Percentiles rank a stretch among this genome's conserved stretches.
These are phyloP conservation scores for Oostethus manadensis DNA, from an alignment of 2,113 vertebrate species.

Conservation along the genomic window DNA sequence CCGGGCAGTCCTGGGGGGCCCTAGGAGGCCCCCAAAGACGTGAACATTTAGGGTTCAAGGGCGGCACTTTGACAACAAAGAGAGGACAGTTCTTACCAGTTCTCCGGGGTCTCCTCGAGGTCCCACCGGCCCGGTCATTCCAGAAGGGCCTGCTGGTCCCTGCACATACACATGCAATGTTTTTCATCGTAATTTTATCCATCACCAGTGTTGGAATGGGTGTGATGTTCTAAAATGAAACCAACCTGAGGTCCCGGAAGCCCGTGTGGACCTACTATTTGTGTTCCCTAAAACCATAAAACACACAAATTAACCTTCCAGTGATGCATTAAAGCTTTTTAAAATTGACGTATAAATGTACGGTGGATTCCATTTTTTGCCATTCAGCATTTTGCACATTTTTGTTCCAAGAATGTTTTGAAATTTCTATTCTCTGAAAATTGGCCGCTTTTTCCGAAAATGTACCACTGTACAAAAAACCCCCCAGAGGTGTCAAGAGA, in stretches of 20 bases:
- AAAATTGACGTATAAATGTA: too few species aligned
- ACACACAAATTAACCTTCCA: not conserved
- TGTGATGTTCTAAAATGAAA: constrained; percentile 6
- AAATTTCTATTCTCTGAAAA: too few species aligned
- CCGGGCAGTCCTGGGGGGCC: constrained; percentile 84
- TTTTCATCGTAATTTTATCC: too few species aligned
- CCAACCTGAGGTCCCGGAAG: constrained; percentile 83
- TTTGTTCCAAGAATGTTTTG: too few species aligned
- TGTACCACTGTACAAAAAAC: too few species aligned
- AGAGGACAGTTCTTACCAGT: constrained; percentile 71
- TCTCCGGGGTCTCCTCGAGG: constrained; percentile 88
- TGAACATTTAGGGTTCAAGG: not conserved
- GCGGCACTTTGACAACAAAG: not conserved
- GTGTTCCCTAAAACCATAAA: constrained; percentile 77
- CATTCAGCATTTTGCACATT: too few species aligned
- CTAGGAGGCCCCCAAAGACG: constrained; percentile 59
- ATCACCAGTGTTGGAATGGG: not conserved
- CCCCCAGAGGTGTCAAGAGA: too few species aligned
- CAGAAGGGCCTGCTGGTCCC: constrained; percentile 77
- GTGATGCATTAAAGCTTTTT: not conserved
- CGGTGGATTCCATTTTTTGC: too few species aligned
- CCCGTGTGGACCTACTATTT: constrained; percentile 82
- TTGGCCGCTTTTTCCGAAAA: too few species aligned
- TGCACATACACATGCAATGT: constrained; percentile 20
- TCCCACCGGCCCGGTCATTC: constrained; percentile 82